Evolutionary conservation across 2,797 vertebrate species (phyloP).

Genomic region (Picus viridis): DNA sequence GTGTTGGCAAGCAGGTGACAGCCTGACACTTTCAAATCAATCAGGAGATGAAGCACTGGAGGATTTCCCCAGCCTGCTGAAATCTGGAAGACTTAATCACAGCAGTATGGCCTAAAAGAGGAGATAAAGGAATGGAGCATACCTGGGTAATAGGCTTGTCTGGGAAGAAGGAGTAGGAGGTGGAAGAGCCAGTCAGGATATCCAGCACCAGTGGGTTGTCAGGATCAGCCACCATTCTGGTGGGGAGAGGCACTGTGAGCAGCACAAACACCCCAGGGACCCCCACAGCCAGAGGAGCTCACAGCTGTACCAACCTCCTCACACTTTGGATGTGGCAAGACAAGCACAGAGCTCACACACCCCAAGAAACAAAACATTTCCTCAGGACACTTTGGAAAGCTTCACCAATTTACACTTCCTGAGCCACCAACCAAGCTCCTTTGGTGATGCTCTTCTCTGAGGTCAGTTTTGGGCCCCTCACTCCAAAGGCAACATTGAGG

Average conservation of each 20-base stretch:
- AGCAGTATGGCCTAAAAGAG: not conserved
- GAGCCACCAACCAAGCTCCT: not conserved
- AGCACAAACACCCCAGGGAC: rapidly evolving
- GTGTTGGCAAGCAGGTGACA: rapidly evolving
- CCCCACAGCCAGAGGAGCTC: no score
- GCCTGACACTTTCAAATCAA: not conserved
- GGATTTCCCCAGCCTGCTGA: not conserved
- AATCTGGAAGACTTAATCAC: not conserved
- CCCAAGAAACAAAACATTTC: not conserved
- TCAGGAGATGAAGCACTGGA: not conserved
- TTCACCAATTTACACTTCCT: rapidly evolving
- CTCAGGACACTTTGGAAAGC: rapidly evolving
- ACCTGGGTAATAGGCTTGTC: slow-evolving; percentile 97
- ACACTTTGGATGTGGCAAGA: not conserved
- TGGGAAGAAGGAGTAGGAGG: slow-evolving; percentile 96
- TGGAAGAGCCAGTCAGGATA: slow-evolving; percentile 96
- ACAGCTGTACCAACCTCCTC: not conserved
- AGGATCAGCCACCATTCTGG: slow-evolving; percentile 96
- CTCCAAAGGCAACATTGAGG: no score
- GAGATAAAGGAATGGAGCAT: not conserved
- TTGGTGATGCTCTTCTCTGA: not conserved
- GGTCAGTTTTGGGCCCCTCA: not conserved
- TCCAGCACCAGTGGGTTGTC: slow-evolving; percentile 96
- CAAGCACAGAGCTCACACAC: not conserved
- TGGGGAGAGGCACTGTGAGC: not conserved